Base-by-base conservation (phyloP, 2,888 invertebrate species). In the Melinaea menophilus region DNA sequence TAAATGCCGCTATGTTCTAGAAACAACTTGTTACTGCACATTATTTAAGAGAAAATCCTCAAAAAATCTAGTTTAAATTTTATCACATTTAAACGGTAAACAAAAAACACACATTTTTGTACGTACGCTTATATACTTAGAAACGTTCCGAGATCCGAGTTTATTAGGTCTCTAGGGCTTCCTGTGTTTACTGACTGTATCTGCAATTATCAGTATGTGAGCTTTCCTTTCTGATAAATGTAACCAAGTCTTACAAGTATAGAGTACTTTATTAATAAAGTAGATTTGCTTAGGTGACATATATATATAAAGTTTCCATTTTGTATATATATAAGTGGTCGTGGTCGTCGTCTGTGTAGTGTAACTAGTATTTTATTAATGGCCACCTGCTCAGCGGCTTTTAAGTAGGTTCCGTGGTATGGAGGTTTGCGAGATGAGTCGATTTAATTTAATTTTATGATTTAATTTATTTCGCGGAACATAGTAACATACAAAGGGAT, bases 331-430 rank as follows among this genome's bases (percentile, higher is more conserved):
- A n/a, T 48, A 2, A 9, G 35, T 22, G 31, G 5, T 35, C 34
- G 11, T 46, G 46, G n/a, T 35, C 22, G 22, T 35, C 0, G 56
- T n/a, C 9, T 55, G 22, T 54, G 57, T 41, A 45, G 41, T 37
- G 35, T 57, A 56, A 64, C 67, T 54, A 65, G 65, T 59, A 61
- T 41, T 61, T 55, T 55, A 56, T 59, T 63, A 63, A 65, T 61
- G 22, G 58, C 59, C 55, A 67, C 64, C 61, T 55, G 65, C 62
- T 62, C 13, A 58, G 66, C 56, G 59, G 58, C 51, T 67, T 55
- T 64, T 60, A 61, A 64, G 66, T 64, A 59, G 66, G 61, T 33
- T 47, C 57, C 54, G 61, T 46, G 58, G 61, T 60, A 59, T 46
- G 62, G 56, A 37, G 48, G 55, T 41, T 62, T 55, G 64, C 61